Conservation (phyloP, 2,113 vertebrate species). For the Solea solea region DNA sequence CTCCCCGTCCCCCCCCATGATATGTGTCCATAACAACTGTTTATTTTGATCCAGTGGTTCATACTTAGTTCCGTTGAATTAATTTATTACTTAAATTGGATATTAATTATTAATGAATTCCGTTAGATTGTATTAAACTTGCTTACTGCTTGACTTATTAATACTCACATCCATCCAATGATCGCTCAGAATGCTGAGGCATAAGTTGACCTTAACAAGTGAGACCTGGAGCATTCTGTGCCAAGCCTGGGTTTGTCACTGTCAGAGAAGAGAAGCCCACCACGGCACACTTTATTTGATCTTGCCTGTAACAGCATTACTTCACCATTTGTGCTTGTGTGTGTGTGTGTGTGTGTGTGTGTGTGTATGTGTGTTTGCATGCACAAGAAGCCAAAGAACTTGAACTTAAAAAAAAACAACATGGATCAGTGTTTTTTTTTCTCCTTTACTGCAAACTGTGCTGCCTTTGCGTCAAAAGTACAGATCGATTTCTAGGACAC, state of each 20-base stretch:
- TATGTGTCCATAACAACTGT: too few relatives aligned
- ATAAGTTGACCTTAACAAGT: constrained; percentile 46
- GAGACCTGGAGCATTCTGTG: constrained; percentile 16
- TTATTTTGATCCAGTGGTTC: too few relatives aligned
- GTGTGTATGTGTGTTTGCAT: background rate
- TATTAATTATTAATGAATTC: too few relatives aligned
- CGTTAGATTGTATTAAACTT: background rate
- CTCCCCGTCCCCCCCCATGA: too few relatives aligned
- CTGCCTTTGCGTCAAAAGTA: constrained; percentile 10
- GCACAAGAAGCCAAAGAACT: constrained; percentile 6
- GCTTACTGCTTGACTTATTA: background rate
- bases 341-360: background rate
- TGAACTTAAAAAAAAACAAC: background rate
- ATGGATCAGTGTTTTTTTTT: constrained; percentile 10
- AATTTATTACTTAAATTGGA: too few relatives aligned
- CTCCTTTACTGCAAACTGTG: constrained; percentile 4
- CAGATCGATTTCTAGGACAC: constrained; percentile 43
- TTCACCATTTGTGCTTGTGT: background rate
- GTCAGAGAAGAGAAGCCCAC: background rate
- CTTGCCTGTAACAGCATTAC: constrained; percentile 1
- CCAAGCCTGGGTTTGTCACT: constrained; percentile 3
- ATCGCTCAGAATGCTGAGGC: constrained; percentile 31
- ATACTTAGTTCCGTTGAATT: too few relatives aligned
- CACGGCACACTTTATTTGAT: constrained; percentile 10
- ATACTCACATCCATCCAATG: constrained; percentile 7